These are phyloP conservation scores for Phanerotoma sp. DNA, from an alignment of 2,888 invertebrate genomes.

Conservation along the genomic window DNA sequence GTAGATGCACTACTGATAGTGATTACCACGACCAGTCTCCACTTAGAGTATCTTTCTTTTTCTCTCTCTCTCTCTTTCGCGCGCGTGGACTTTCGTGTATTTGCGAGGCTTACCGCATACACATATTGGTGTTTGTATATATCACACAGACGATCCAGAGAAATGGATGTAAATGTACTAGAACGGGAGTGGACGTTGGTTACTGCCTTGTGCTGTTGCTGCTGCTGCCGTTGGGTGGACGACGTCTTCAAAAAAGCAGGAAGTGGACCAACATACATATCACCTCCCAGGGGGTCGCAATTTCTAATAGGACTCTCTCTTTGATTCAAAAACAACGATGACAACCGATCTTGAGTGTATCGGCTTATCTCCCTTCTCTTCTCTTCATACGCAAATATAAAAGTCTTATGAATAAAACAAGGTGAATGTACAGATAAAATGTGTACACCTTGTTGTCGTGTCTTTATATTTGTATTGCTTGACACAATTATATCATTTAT, in stretches of 20 bases:
- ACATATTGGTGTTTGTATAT: too few relatives aligned
- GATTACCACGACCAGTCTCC: slow-evolving; percentile 17
- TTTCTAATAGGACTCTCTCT: slow-evolving; percentile 34
- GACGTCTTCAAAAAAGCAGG: slow-evolving; percentile 51
- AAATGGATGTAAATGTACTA: slow-evolving; percentile 14
- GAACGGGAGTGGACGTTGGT: slow-evolving; percentile 47
- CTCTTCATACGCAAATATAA: slow-evolving; percentile 7
- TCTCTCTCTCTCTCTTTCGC: too few relatives aligned
- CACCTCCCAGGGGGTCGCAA: slow-evolving; percentile 25
- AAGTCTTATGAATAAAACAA: neutral
- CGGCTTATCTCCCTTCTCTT: neutral
- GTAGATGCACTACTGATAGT: slow-evolving; percentile 46
- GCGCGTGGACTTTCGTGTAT: too few relatives aligned
- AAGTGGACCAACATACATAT: slow-evolving; percentile 41
- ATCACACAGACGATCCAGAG: neutral
- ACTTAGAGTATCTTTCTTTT: neutral
- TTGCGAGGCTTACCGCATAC: too few relatives aligned
- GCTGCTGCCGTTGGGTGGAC: slow-evolving; percentile 39
- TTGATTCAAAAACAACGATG: neutral
- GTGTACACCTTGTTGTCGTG: neutral
- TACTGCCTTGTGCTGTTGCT: too few relatives aligned
- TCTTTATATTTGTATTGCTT: neutral
- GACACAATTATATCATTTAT: slow-evolving; percentile 7
- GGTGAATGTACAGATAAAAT: slow-evolving; percentile 5
- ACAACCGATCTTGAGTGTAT: neutral